These are phyloP conservation scores for Dinomys branickii DNA, from an alignment of 2,113 vertebrate species.

Conservation along the genomic window DNA sequence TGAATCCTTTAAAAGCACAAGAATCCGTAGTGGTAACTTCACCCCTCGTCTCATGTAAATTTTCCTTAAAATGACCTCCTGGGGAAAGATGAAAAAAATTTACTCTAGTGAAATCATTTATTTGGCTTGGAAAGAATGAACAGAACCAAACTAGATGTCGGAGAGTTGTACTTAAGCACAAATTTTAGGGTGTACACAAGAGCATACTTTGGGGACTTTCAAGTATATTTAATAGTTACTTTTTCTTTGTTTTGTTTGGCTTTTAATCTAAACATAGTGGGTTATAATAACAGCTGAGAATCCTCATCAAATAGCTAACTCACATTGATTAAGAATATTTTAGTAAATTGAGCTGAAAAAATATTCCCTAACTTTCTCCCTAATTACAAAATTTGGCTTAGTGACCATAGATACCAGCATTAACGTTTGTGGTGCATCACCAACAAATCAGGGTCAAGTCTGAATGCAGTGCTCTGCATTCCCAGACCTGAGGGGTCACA, in stretches of 20 bases:
- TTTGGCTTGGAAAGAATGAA: not conserved
- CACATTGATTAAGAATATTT: conserved; percentile 22
- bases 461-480: not conserved
- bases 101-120: not conserved
- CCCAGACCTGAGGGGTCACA: not conserved
- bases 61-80: not conserved
- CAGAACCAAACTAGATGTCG: not conserved
- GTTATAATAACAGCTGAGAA: not conserved
- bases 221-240: not conserved
- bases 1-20: not conserved
- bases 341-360: conserved; percentile 60
- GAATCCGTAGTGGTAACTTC: not conserved
- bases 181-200: not conserved
- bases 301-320: conserved; percentile 23
- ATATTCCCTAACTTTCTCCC: not conserved
- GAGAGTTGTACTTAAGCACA: not conserved
- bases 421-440: conserved; percentile 35
- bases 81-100: not conserved
- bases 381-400: conserved; percentile 51
- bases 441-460: conserved; percentile 20
- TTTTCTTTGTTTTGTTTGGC: not conserved
- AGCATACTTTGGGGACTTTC: not conserved
- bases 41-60: not conserved
- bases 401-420: not conserved
- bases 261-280: not conserved